phyloP scores from a whole-genome alignment of 2,113 vertebrate genomes.

The Antidorcas marsupialis region DNA sequence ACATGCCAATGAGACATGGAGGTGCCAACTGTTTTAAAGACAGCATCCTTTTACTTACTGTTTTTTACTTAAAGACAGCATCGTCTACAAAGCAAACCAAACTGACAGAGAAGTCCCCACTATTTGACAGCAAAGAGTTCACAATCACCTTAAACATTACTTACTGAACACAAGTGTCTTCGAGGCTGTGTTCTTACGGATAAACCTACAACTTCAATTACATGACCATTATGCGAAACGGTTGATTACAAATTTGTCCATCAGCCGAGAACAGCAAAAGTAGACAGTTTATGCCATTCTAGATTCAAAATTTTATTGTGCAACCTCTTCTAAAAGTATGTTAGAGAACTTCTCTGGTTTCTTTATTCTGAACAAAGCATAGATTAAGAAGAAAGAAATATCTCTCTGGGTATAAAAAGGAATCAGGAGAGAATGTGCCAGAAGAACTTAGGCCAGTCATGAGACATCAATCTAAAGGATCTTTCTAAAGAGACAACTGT shows the following conservation, averaged over 20 bases:
- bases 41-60: not conserved
- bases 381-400: not conserved
- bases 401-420: not conserved
- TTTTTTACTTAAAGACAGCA: not conserved
- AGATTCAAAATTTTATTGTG: constrained; percentile 8
- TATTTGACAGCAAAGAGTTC: constrained; percentile 13
- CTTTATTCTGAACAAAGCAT: constrained; percentile 39
- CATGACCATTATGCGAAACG: constrained; percentile 41
- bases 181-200: constrained; percentile 44
- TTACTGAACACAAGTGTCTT: constrained; percentile 11
- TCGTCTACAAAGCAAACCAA: not conserved
- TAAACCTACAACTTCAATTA: constrained; percentile 38
- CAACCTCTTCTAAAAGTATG: not conserved
- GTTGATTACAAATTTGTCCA: constrained; percentile 28
- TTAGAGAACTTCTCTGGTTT: constrained; percentile 13
- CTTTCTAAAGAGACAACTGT: constrained; percentile 22
- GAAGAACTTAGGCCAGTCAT: not conserved
- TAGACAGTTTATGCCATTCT: not conserved
- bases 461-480: not conserved
- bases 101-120: not conserved
- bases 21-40: not conserved
- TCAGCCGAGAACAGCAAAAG: not conserved
- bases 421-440: constrained; percentile 11
- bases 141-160: constrained; percentile 12
- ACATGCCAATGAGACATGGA: not conserved